Evolutionary conservation across 30 jellyfish, hydroid and myxozoan genomes (phyloP).

Genomic region (Haliclystus octoradiatus): DNA sequence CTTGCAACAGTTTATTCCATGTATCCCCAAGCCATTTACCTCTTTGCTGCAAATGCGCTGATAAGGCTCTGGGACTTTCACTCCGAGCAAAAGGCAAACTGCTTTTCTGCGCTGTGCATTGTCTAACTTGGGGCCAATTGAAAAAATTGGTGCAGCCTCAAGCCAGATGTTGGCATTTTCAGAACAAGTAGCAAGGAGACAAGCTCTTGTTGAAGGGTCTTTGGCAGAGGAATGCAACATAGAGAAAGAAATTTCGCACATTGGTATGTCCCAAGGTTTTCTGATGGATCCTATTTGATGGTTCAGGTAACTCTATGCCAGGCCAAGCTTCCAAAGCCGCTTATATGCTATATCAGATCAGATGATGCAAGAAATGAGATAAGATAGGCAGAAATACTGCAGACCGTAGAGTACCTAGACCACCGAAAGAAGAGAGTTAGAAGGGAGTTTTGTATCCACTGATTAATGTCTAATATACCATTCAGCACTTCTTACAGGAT

Average conservation of each 20-base stretch:
- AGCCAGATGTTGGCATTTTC: background rate
- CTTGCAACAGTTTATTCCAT: background rate
- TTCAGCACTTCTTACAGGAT: background rate
- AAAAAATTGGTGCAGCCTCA: background rate
- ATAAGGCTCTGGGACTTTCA: background rate
- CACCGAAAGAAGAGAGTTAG: background rate
- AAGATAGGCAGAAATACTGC: background rate
- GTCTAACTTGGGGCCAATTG: background rate
- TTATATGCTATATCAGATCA: background rate
- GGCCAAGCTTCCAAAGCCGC: background rate
- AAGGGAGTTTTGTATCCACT: background rate
- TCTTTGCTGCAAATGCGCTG: background rate
- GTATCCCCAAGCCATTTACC: background rate
- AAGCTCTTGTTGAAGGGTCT: background rate
- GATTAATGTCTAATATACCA: background rate
- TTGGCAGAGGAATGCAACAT: background rate
- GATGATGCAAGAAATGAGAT: background rate
- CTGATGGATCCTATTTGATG: background rate
- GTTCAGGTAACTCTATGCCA: background rate
- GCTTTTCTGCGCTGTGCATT: background rate
- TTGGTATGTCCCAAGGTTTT: background rate
- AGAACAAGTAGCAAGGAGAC: background rate
- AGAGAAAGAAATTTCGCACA: background rate
- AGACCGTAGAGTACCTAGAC: background rate
- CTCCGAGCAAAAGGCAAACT: background rate